Base-by-base conservation (phyloP, 2,797 vertebrate species). In the Vespertilio murinus region DNA sequence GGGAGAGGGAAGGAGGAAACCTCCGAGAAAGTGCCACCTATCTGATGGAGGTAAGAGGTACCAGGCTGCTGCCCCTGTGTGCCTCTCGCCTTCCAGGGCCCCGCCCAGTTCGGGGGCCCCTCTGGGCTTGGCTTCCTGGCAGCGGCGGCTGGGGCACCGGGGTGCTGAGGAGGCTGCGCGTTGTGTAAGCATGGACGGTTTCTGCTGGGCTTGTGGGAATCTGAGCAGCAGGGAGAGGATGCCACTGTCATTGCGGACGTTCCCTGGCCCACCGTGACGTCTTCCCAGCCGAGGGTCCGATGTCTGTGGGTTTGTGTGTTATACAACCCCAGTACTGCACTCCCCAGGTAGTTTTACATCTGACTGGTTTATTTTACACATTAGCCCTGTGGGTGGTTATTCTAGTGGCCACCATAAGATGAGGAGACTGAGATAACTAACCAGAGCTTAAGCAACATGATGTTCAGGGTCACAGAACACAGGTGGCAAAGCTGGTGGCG, bases 1-100 rank as follows among this genome's bases (percentile, higher is more conserved):
- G 71, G 83, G 75, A 73, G 56, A 93, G 78, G 52, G 94, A 90
- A 96, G 28, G 80, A 96, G 93, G 91, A 96, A 97, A 83, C 45
- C 67, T 54, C 16, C 5, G 6, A 77, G 84, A 90, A 88, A 90
- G 69, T 61, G 73, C 78, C 0, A 14, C 42, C 42, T 38, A 33
- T 61, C 88, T 65, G 90, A 83, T 45, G 61, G 38, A 79, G 33
- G 82, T 92, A 45, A 90, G 89, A 77, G 78, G 78, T 69, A 28
- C 71, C 47, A 59, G 65, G 59, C 75, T 75, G 88, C 35, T 75
- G 88, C 33, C 78, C 38, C 30, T 0, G 5, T 4, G 22, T 17
- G 54, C 28, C 83, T 14, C 22, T 16, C 16, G 81, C 75, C 88
- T 93, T 92, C 75, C 61, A 52, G 67, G 91, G 61, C 17, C 70